A percentile compares a stretch with the other conserved stretches of the same genome.
phyloP scores from a whole-genome alignment of 2,888 invertebrate species.

The Synanthedon tipuliformis region DNA sequence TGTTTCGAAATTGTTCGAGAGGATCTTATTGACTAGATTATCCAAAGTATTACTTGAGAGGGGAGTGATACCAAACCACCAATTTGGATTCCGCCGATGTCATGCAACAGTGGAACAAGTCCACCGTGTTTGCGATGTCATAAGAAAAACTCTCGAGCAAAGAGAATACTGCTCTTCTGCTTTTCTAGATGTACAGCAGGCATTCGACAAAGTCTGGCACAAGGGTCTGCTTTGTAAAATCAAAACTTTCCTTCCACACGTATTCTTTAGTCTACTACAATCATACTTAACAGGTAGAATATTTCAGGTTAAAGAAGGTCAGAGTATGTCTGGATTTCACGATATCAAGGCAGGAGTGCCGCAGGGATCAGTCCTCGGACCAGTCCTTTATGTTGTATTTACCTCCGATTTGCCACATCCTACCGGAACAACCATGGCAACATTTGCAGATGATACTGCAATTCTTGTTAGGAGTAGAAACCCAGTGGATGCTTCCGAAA shows the following conservation, averaged over 20 bases:
- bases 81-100: no score
- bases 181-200: no score
- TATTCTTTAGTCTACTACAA: not conserved
- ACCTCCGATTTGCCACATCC: slow-evolving; percentile 1
- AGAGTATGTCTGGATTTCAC: not conserved
- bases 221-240: no score
- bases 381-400: slow-evolving; percentile 1
- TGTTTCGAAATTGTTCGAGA: no score
- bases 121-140: no score
- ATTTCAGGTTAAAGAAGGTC: not conserved
- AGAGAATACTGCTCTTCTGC: no score
- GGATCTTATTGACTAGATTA: no score
- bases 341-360: not conserved
- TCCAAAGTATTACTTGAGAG: no score
- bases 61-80: no score
- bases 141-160: no score
- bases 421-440: not conserved
- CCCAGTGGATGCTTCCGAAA: not conserved
- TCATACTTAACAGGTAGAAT: not conserved
- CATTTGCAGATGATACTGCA: slow-evolving; percentile 4
- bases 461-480: not conserved
- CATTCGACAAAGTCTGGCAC: no score
- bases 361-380: slow-evolving; percentile 1
- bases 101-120: no score
- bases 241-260: not conserved